phyloP scores from a whole-genome alignment of 2,797 vertebrate genomes.

The Sebastes iracundus region DNA sequence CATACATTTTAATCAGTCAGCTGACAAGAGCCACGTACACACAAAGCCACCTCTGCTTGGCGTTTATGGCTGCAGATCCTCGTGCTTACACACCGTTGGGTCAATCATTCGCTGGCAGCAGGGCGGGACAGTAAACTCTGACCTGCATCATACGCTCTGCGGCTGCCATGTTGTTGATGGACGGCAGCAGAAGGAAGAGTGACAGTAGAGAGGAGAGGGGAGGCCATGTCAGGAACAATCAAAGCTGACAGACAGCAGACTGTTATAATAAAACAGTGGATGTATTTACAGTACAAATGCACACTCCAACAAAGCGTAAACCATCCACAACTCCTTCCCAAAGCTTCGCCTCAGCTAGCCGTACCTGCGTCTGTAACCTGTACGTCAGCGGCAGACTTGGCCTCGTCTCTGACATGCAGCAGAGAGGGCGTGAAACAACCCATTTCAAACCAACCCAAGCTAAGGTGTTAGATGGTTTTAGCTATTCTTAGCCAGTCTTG shows the following conservation, averaged over 20 bases:
- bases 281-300: background rate
- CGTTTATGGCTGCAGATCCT: background rate
- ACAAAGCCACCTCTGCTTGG: background rate
- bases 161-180: constrained; percentile 9
- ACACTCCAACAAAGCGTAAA: background rate
- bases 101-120: constrained; percentile 51
- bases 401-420: background rate
- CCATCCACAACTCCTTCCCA: background rate
- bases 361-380: background rate
- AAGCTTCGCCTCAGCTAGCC: background rate
- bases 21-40: constrained; percentile 11
- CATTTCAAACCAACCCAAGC: constrained; percentile 41
- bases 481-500: constrained; percentile 67
- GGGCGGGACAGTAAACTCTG: constrained; percentile 32
- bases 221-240: constrained; percentile 18
- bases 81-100: background rate
- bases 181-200: background rate
- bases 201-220: background rate
- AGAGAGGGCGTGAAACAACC: constrained; percentile 24
- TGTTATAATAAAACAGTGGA: background rate
- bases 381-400: constrained; percentile 8
- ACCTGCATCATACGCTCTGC: constrained; percentile 19
- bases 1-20: constrained; percentile 50
- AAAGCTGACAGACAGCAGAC: constrained; percentile 1
- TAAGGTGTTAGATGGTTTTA: constrained; percentile 45